phyloP scores from a whole-genome alignment of 2,113 vertebrate genomes.

The Hiodon tergisus region DNA sequence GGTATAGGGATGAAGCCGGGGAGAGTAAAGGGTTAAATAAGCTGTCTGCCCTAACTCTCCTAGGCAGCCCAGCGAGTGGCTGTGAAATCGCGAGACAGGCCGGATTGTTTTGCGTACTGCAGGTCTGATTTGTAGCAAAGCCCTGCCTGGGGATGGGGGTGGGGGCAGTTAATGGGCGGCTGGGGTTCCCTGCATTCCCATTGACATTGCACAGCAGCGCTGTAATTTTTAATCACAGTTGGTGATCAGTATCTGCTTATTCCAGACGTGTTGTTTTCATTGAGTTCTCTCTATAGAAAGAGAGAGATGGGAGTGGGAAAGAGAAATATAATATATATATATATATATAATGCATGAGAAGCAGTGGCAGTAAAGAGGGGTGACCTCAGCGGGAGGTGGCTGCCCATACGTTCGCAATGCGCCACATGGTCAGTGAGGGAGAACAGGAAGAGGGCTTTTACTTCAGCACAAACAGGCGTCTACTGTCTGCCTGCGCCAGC shows the following conservation, averaged over 20 bases:
- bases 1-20: not conserved
- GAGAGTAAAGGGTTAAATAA: slow-evolving; percentile 53
- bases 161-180: not conserved
- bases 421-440: slow-evolving; percentile 26
- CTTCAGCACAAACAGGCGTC: not conserved
- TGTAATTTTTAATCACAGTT: slow-evolving; percentile 48
- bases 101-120: slow-evolving; percentile 62
- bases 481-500: not conserved
- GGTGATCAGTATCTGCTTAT: too few relatives aligned
- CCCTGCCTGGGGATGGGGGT: slow-evolving; percentile 44
- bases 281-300: too few relatives aligned
- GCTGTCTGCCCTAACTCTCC: slow-evolving; percentile 34
- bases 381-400: too few relatives aligned
- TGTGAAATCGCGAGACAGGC: slow-evolving; percentile 54
- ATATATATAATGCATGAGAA: too few relatives aligned
- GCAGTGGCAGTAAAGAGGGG: too few relatives aligned
- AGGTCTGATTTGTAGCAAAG: slow-evolving; percentile 69
- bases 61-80: slow-evolving; percentile 28
- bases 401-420: too few relatives aligned
- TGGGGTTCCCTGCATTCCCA: slow-evolving; percentile 55
- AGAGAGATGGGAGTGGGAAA: too few relatives aligned
- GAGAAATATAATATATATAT: too few relatives aligned
- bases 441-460: slow-evolving; percentile 26
- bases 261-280: too few relatives aligned
- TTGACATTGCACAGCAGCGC: slow-evolving; percentile 60